phyloP scores from a whole-genome alignment of 2,113 vertebrate genomes.

The Cepphus grylle region DNA sequence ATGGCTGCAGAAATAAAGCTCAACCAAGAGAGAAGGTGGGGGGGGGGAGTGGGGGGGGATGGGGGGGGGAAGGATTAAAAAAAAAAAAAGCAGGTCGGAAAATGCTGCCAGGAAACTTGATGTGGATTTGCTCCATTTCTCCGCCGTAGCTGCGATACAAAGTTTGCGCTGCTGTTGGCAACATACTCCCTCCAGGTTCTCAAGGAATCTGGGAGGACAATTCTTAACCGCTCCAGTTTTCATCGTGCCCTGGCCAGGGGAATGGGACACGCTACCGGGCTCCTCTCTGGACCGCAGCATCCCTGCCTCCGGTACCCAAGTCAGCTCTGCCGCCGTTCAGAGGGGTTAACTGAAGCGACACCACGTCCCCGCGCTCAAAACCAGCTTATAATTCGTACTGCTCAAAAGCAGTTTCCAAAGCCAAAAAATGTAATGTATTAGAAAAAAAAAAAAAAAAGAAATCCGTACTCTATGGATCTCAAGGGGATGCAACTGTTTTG shows the following conservation, averaged over 20 bases:
- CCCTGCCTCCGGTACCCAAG: neutral
- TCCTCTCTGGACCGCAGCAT: neutral
- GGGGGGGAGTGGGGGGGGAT: fast-evolving
- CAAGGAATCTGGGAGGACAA: neutral
- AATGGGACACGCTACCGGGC: neutral
- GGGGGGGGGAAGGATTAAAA: fast-evolving
- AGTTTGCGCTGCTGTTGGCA: neutral
- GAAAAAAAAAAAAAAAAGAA: neutral
- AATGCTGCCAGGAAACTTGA: neutral
- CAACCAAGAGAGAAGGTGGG: neutral
- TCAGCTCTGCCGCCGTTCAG: neutral
- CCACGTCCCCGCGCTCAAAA: fast-evolving
- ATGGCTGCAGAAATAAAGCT: neutral
- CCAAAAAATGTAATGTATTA: neutral
- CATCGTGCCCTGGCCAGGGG: neutral
- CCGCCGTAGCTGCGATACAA: neutral
- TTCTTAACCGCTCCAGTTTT: neutral
- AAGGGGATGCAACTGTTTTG: conserved; percentile 14
- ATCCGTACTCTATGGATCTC: conserved; percentile 4
- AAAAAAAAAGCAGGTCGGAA: neutral
- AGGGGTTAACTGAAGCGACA: neutral
- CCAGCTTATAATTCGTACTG: neutral
- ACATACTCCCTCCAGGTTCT: neutral
- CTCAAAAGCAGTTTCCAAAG: neutral
- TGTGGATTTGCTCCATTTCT: neutral